Conservation (phyloP, 1,140 invertebrate species). For the Sipha flava region DNA sequence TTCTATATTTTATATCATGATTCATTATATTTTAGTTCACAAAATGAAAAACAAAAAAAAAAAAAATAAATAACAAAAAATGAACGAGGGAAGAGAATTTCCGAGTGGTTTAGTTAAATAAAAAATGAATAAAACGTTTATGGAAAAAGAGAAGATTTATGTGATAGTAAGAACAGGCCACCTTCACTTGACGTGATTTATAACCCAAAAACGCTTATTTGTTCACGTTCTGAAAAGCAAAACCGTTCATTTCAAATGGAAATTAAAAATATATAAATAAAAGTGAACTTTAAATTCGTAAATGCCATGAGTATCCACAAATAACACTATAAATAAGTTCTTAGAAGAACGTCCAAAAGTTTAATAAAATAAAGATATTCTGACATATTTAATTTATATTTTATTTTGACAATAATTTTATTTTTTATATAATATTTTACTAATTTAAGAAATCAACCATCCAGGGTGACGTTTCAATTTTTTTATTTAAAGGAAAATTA, state of each 20-base stretch:
- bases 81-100: conserved; percentile 6
- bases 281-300: not conserved
- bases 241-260: conserved; percentile 6
- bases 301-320: conserved; percentile 2
- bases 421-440: not conserved
- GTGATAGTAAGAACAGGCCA: conserved; percentile 13
- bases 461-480: not conserved
- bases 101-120: conserved; percentile 29
- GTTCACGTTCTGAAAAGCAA: conserved; percentile 9
- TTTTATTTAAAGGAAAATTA: not conserved
- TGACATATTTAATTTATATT: conserved; percentile 4
- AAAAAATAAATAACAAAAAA: not conserved
- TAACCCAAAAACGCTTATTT: conserved; percentile 22
- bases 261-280: conserved; percentile 24
- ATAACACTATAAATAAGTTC: conserved; percentile 15
- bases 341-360: not conserved
- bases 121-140: conserved; percentile 18
- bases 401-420: not conserved
- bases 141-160: conserved; percentile 22
- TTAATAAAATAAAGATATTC: not conserved
- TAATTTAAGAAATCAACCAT: not conserved
- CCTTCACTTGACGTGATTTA: conserved; percentile 29
- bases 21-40: not conserved
- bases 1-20: not conserved
- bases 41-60: not conserved